Conservation (phyloP, 2,888 invertebrate species). For the Temnothorax rugatulus region DNA sequence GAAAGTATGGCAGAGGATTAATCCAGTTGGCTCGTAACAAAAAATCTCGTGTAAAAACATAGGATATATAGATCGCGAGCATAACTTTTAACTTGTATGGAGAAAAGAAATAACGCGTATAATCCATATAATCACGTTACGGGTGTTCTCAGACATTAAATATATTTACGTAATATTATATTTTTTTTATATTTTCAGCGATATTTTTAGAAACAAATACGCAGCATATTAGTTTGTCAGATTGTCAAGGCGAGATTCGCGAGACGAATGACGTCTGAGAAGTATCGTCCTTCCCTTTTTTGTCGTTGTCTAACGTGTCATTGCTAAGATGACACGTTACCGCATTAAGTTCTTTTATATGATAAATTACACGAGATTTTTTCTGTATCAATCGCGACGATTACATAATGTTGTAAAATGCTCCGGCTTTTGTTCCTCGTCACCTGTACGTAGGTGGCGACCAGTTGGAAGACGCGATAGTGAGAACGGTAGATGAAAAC, state of each 20-base stretch:
- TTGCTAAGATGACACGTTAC: constrained; percentile 55
- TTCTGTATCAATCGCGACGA: constrained; percentile 65
- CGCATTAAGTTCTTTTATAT: constrained; percentile 67
- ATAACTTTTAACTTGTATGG: neutral
- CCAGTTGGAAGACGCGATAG: constrained; percentile 19
- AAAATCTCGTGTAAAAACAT: neutral
- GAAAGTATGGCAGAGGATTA: neutral
- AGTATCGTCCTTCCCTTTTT: constrained; percentile 31
- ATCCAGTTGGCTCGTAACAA: neutral
- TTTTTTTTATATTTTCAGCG: constrained; percentile 29
- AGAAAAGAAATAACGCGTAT: neutral
- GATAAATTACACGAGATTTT: constrained; percentile 74
- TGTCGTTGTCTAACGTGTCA: constrained; percentile 60
- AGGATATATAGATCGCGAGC: neutral
- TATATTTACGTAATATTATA: neutral
- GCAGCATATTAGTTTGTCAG: constrained; percentile 54
- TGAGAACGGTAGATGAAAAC: constrained; percentile 7
- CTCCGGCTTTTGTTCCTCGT: constrained; percentile 68
- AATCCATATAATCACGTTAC: neutral
- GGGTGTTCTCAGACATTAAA: neutral
- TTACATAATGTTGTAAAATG: constrained; percentile 43
- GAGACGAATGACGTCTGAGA: constrained; percentile 59
- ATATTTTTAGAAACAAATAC: constrained; percentile 56
- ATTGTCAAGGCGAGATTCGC: constrained; percentile 57
- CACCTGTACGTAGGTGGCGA: constrained; percentile 64